Base-by-base conservation (phyloP, 2,113 vertebrate genomes). In the Sapayoa aenigma region DNA sequence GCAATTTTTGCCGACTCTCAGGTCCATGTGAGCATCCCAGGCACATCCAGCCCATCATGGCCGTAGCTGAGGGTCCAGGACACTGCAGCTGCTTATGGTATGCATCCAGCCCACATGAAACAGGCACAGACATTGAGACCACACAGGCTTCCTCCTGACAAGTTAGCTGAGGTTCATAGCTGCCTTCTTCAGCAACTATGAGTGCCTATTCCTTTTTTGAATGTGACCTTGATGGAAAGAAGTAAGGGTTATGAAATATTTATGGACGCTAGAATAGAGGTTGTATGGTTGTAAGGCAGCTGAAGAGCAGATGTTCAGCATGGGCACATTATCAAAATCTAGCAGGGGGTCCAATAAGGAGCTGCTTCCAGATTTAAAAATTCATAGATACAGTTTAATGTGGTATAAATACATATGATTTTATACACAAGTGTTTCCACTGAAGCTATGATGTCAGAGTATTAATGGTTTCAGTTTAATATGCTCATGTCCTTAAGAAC, bases 31-130 rank as follows among this genome's bases (percentile, higher is more conserved):
- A 35, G 53, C 31, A 18, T 13, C 23, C 52, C 56, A 78, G 58
- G 62, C 23, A 33, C 50, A 65, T 22, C 7, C 31, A 65, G 22
- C 7, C 22, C 41, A 24, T 50, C 41, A 13, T 0, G 4, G 53
- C 19, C 9, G 6, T 3, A 56, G 59, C 20, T 6, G 1, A 46
- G 37, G 69, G 56, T 10, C 20, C 76, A 69, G 87, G 47, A 65
- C 39, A 31, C 7, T 0, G 1, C 35, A 60, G 47, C 3, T 6
- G 31, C 25, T 77, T 27, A 18, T 10, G 52, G 33, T 12, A 11
- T 1, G 1, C 21, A 21, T 16, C 33, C 65, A 84, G 59, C 31
- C 42, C 25, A 5, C 55, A 6, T 0, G 1, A 42, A 69, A 39
- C 13, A 39, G 46, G 23, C 50, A 30, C 0, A 66, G 87, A 47